A percentile compares a stretch with the other conserved stretches of the same genome.
These are phyloP conservation scores for Xylota segnis DNA, from an alignment of 2,888 invertebrate species.

Conservation along the genomic window DNA sequence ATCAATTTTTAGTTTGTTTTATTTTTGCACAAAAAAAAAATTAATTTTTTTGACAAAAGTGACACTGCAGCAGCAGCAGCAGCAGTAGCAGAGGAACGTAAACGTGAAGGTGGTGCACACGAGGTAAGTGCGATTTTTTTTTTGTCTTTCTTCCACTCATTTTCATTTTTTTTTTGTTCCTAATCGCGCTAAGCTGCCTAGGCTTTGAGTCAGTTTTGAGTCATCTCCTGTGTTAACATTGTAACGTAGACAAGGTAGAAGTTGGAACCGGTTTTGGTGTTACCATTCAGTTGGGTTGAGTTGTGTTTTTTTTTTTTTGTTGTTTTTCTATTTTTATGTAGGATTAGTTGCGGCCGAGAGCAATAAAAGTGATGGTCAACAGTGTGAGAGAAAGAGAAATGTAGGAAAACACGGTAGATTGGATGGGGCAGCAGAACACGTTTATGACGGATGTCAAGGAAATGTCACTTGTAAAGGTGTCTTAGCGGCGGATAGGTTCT, in stretches of 20 bases:
- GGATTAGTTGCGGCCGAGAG: conserved; percentile 27
- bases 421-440: conserved; percentile 43
- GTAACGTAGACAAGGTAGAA: conserved; percentile 52
- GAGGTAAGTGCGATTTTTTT: conserved; percentile 53
- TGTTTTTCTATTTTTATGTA: conserved; percentile 20
- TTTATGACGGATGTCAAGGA: conserved; percentile 67
- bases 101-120: conserved; percentile 48
- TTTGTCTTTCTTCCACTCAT: neutral
- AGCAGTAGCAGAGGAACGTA: conserved; percentile 2
- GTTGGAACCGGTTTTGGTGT: conserved; percentile 68
- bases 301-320: conserved; percentile 14
- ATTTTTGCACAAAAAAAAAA: conserved; percentile 36
- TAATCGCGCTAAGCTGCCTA: conserved; percentile 52
- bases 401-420: conserved; percentile 18
- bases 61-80: conserved; percentile 29
- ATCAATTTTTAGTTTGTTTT: conserved; percentile 35
- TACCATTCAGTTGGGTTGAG: conserved; percentile 48
- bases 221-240: conserved; percentile 63
- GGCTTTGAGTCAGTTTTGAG: conserved; percentile 71
- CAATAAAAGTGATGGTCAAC: conserved; percentile 28
- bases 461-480: conserved; percentile 53
- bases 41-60: conserved; percentile 50
- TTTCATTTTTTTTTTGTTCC: conserved; percentile 3
- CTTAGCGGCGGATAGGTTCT: conserved; percentile 1
- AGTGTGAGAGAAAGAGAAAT: conserved; percentile 27